A percentile compares a stretch with the other conserved stretches of the same genome.
phyloP scores from a whole-genome alignment of 2,797 vertebrate species.

The Cossypha heuglini region DNA sequence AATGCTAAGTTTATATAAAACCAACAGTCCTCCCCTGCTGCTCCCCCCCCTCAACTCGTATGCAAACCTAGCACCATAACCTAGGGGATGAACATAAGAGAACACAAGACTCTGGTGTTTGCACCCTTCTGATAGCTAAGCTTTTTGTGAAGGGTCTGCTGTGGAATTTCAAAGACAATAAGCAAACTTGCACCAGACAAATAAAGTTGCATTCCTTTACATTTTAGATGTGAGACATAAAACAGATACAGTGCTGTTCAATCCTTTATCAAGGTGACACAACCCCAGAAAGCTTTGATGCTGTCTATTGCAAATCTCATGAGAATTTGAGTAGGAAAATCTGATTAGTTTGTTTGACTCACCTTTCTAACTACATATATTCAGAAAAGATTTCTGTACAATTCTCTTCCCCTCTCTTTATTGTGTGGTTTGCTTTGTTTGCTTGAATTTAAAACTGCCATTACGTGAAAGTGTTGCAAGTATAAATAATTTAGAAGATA shows the following conservation, averaged over 20 bases:
- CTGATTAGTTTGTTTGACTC: constrained; percentile 75
- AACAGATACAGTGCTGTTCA: constrained; percentile 26
- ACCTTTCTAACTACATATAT: constrained; percentile 67
- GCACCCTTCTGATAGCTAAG: constrained; percentile 51
- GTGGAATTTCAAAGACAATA: constrained; percentile 69
- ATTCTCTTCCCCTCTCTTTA: constrained; percentile 79
- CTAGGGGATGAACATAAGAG: constrained; percentile 34
- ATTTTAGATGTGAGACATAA: constrained; percentile 54
- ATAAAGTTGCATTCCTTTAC: constrained; percentile 65
- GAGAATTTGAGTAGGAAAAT: constrained; percentile 65
- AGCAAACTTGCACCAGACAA: constrained; percentile 61
- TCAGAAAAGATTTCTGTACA: constrained; percentile 65
- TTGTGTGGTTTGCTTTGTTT: constrained; percentile 83
- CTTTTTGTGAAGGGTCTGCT: constrained; percentile 22
- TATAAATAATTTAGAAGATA: constrained; percentile 89
- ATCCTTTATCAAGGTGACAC: constrained; percentile 45
- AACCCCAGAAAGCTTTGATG: constrained; percentile 57
- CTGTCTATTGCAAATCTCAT: constrained; percentile 45
- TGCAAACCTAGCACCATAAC: constrained; percentile 16
- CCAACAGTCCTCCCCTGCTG: not conserved
- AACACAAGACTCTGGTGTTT: constrained; percentile 41
- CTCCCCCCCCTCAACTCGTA: not conserved
- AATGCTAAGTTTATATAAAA: constrained; percentile 1
- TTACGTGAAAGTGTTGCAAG: constrained; percentile 79
- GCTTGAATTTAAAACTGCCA: constrained; percentile 79